Evolutionary conservation across 2,888 invertebrate species (phyloP), one percentile per base, ranked within the genome.

Genomic region (Deroplatys truncata): DNA sequence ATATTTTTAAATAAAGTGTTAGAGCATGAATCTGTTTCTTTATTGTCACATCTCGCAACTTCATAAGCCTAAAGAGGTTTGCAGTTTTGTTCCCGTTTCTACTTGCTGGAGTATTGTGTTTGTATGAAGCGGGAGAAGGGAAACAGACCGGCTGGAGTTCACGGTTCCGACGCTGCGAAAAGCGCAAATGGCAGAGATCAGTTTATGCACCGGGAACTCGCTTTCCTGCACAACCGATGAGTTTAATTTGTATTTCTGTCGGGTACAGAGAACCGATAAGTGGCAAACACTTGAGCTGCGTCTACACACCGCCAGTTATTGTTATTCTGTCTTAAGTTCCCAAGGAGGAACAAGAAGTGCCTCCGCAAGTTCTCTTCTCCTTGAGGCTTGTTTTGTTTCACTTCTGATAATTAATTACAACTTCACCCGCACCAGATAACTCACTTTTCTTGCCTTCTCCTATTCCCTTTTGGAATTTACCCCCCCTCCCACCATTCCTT

Each of bases 331-430:
- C 87, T 87, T 85, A 20, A 56, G 16, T 56, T 56, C 56, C 56
- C 56, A 56, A 4, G 1, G 16, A 31, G 16, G 25, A 15, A 84
- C 28, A 85, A 85, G 85, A 85, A n/a, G n/a, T n/a, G n/a, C n/a
- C n/a, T n/a, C n/a, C n/a, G n/a, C n/a, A n/a, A 49, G 16, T 56
- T 56, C 56, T 31, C 29, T 20, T 35, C 86, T 56, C 82, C 72
- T 85, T 28, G 29, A 85, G 84, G 84, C 49, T 90, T 89, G 90
- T 86, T 89, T 90, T 90, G 90, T 90, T 90, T 88, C 84, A 85
- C 90, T 85, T 72, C 84, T 90, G 88, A 86, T 89, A 90, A 90
- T 90, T 90, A 89, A 90, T 89, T 90, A 90, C 90, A 88, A 84
- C 88, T 86, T 88, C 84, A 86, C 28, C 72, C 82, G 82, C 86